Conservation (phyloP, 2,888 invertebrate genomes). For the Leptinotarsa juncta region DNA sequence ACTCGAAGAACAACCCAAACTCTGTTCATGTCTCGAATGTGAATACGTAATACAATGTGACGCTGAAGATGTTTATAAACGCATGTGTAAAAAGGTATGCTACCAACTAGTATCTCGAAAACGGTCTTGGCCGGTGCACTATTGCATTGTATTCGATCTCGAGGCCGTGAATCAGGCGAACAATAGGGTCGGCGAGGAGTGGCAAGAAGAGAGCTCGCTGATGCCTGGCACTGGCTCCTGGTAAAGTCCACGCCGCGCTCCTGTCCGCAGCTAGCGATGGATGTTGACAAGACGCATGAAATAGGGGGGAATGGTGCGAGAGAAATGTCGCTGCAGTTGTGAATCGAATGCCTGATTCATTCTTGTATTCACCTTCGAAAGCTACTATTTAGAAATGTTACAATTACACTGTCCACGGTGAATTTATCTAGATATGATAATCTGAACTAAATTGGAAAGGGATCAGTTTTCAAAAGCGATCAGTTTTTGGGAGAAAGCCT, state of each 20-base stretch:
- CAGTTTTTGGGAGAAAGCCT: no score
- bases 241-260: conserved; percentile 44
- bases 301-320: conserved; percentile 12
- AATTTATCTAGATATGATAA: neutral
- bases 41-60: conserved; percentile 15
- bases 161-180: conserved; percentile 59
- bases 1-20: neutral
- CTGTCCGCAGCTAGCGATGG: conserved; percentile 40
- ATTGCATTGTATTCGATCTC: conserved; percentile 62
- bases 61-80: conserved; percentile 17
- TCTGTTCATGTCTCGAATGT: neutral
- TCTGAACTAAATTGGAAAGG: no score
- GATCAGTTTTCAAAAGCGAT: no score
- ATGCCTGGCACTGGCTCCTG: conserved; percentile 42
- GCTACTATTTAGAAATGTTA: neutral
- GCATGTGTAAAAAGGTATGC: conserved; percentile 20
- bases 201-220: conserved; percentile 29
- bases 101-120: conserved; percentile 18
- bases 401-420: neutral
- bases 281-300: conserved; percentile 37
- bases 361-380: neutral
- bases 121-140: conserved; percentile 50
- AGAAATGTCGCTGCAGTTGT: conserved; percentile 3
- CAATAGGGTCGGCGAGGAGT: conserved; percentile 25
- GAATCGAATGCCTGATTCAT: conserved; percentile 13